Evolutionary conservation across 2,888 invertebrate species (phyloP).

Genomic region (Physocephala rufipes): DNA sequence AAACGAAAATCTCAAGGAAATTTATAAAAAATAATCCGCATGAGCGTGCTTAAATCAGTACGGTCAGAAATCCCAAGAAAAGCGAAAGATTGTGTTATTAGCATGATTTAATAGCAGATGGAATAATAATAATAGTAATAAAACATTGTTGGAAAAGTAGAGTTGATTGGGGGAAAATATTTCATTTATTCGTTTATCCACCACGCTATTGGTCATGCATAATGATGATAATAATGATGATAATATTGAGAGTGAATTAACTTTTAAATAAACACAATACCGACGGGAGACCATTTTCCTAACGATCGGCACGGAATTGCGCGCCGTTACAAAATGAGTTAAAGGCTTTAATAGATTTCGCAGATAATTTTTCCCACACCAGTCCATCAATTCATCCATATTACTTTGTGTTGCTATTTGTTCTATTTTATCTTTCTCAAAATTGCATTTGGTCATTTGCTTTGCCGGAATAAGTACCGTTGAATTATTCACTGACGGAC

Average conservation of each 20-base stretch:
- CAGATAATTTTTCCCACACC: no score
- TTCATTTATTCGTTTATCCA: no score
- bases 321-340: not conserved
- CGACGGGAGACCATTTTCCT: no score
- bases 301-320: constrained; percentile 23
- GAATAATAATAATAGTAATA: no score
- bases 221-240: no score
- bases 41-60: constrained; percentile 44
- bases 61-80: no score
- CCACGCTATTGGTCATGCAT: no score
- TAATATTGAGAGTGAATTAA: not conserved
- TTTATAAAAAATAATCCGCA: constrained; percentile 24
- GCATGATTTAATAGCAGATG: no score
- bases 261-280: constrained; percentile 21
- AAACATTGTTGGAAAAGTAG: no score
- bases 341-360: constrained; percentile 4
- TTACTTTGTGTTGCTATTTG: constrained; percentile 4
- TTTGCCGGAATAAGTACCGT: not conserved
- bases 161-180: no score
- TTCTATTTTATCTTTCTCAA: constrained; percentile 18
- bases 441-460: no score
- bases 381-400: not conserved
- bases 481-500: not conserved
- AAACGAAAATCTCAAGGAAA: not conserved
- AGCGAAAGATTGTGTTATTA: no score